Base-by-base conservation (phyloP, 2,888 invertebrate species). In the Heteromurus nitidus region DNA sequence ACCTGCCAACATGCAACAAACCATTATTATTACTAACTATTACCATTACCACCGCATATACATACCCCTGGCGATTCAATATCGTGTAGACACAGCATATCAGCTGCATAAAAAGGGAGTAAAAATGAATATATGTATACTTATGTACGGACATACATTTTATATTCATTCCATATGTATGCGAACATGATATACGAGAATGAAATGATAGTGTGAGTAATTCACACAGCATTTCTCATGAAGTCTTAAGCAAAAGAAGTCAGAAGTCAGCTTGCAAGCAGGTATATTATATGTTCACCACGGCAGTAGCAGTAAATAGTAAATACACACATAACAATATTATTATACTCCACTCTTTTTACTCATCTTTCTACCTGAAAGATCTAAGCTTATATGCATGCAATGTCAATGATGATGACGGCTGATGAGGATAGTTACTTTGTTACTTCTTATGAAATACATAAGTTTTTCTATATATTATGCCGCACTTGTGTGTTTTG, bases 1-100 rank as follows among this genome's bases (percentile, higher is more conserved):
- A 80, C 80, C 80, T 80, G 80, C 80, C 72, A 72, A 80, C 47
- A 72, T 72, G 44, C 64, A 64, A 80, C 72, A 72, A 72, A 80
- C 72, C 80, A 80, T 80, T 67, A 80, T 70, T 77, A 64, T 65
- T 72, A 58, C 76, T 65, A 67, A 75, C 77, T 72, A 76, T 76
- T 76, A 76, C 76, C 55, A 70, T 60, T 69, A 76, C 74, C 74
- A 67, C 68, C 68, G 64, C 76, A 58, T 53, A 26, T 20, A 28
- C 65, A 70, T 80, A 72, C 79, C 79, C 65, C 55, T 67, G 72
- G 79, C 65, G 72, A 80, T 70, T 72, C 64, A 64, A 60, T 69
- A 62, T 44, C 26, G 42, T 31, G 44, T 76, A 31, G 22, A 28
- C 16, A 44, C 77, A 31, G 36, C 47, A 47, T 13, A n/a, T n/a